phyloP scores from a whole-genome alignment of 2,797 vertebrate species.

The Spea hammondii region DNA sequence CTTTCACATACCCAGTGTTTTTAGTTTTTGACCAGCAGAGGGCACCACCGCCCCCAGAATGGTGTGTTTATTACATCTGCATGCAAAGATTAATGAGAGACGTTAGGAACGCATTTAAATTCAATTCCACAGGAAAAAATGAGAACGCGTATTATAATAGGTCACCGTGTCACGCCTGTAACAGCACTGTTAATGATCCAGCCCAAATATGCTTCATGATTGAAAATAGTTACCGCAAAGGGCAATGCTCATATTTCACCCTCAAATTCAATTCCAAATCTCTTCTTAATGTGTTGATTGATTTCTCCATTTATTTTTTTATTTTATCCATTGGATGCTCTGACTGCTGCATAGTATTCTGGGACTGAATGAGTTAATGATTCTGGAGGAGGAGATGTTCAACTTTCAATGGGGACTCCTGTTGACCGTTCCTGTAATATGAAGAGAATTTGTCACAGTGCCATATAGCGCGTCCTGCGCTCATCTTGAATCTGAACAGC shows the following conservation, averaged over 20 bases:
- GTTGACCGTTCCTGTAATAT: no score
- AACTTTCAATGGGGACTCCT: no score
- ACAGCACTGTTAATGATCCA: neutral
- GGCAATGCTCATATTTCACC: neutral
- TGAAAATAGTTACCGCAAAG: neutral
- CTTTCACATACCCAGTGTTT: neutral
- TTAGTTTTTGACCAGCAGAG: constrained; percentile 26
- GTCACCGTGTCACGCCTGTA: neutral
- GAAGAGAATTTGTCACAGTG: no score
- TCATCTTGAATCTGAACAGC: no score
- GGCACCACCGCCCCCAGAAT: neutral
- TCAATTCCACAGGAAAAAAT: neutral
- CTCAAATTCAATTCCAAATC: no score
- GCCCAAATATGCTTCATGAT: neutral
- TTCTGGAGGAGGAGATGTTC: no score
- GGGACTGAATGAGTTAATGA: no score
- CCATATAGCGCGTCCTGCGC: no score
- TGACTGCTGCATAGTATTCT: no score
- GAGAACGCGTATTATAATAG: neutral
- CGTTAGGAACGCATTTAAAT: constrained; percentile 3
- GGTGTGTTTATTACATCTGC: constrained; percentile 11
- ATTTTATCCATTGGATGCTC: no score
- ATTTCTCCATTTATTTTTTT: no score
- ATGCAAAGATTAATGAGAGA: neutral
- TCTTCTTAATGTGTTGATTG: no score